These are phyloP conservation scores for Saccostrea cuccullata DNA, from an alignment of 1,140 invertebrate species.

Conservation along the genomic window DNA sequence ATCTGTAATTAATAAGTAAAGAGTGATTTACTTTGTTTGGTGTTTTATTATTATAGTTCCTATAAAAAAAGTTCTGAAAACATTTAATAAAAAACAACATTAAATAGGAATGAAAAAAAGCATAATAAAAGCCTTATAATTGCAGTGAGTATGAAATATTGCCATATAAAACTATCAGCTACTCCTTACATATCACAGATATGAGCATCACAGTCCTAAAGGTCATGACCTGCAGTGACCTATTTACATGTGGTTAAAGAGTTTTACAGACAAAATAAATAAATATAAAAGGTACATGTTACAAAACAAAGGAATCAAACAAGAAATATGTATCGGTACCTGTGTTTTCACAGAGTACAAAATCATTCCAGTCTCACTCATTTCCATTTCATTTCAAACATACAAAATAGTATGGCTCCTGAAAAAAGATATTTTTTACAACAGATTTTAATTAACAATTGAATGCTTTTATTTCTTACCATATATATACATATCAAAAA, in stretches of 20 bases:
- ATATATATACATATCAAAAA: not conserved
- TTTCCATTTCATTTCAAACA: no score
- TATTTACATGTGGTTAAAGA: not conserved
- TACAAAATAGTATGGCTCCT: no score
- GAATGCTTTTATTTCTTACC: not conserved
- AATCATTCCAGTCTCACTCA: no score
- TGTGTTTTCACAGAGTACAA: no score
- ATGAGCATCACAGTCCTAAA: not conserved
- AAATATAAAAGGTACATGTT: no score
- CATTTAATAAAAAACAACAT: not conserved
- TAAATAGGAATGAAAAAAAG: not conserved
- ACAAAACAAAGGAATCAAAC: no score
- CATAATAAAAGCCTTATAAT: not conserved
- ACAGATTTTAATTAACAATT: not conserved
- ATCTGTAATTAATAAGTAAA: no score
- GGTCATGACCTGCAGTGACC: constrained; percentile 20
- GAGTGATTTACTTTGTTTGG: no score
- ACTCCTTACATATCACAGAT: constrained; percentile 3
- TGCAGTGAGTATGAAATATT: not conserved
- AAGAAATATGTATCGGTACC: no score
- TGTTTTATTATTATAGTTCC: no score
- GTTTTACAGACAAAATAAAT: no score
- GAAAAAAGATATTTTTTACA: no score
- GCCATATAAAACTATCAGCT: not conserved
- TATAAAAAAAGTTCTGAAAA: not conserved